Conservation (phyloP, 2,797 vertebrate genomes). For the Leptatherina wallacei region DNA sequence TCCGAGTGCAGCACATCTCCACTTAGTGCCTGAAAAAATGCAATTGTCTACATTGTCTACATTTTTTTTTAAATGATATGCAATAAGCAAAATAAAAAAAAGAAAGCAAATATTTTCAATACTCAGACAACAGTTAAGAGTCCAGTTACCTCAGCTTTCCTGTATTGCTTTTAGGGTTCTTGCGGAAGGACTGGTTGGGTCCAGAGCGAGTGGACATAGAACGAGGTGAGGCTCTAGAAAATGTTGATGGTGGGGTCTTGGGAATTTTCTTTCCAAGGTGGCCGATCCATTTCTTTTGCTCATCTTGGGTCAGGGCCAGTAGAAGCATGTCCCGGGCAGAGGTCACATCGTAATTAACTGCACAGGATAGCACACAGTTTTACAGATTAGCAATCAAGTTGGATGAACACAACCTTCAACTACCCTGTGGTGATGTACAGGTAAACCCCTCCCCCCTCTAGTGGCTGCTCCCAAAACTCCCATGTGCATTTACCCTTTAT, state of each 20-base stretch:
- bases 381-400: constrained; percentile 10
- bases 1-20: constrained; percentile 52
- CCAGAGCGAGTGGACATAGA: constrained; percentile 92
- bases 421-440: not conserved
- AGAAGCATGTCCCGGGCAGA: constrained; percentile 97
- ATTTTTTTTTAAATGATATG: too few species aligned
- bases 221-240: constrained; percentile 94
- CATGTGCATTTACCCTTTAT: not conserved
- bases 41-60: constrained; percentile 12
- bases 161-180: constrained; percentile 92
- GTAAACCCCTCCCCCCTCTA: not conserved
- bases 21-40: constrained; percentile 43
- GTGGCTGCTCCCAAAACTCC: not conserved
- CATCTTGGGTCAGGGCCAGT: constrained; percentile 94
- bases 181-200: constrained; percentile 97
- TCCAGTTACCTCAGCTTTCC: constrained; percentile 93
- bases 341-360: constrained; percentile 98
- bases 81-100: not conserved
- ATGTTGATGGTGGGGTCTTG: constrained; percentile 93
- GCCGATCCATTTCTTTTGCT: constrained; percentile 99
- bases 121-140: not conserved
- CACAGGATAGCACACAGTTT: not conserved
- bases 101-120: not conserved
- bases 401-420: not conserved
- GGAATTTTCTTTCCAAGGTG: constrained; percentile 99